Evolutionary conservation across 1,140 invertebrate genomes (phyloP).

Genomic region (Paramacrobiotus metropolitanus): DNA sequence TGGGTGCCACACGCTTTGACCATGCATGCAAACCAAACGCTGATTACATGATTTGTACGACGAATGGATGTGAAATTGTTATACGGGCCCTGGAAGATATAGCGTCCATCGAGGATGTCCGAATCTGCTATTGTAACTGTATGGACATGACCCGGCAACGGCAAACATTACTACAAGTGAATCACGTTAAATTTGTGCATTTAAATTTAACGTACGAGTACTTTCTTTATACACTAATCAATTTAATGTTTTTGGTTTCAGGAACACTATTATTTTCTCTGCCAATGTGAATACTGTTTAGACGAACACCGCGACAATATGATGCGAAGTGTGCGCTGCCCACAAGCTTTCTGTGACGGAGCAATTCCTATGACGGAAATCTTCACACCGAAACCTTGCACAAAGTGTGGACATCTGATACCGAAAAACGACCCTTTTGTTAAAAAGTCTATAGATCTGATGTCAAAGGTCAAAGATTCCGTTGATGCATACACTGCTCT

Average conservation of each 20-base stretch:
- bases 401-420: neutral
- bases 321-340: neutral
- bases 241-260: no score
- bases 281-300: neutral
- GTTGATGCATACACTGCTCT: neutral
- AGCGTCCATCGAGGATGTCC: neutral
- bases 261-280: neutral
- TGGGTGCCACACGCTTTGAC: neutral
- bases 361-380: neutral
- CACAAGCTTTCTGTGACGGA: neutral
- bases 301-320: conserved; percentile 4
- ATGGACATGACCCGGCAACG: neutral
- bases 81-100: neutral
- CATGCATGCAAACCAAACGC: conserved; percentile 2
- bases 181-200: no score
- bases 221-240: no score
- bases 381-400: neutral
- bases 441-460: neutral
- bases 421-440: neutral
- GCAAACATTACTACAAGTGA: no score
- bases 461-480: no score
- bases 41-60: conserved; percentile 2
- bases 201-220: no score
- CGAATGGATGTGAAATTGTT: neutral
- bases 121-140: neutral